Evolutionary conservation across 92 coral and sea anemone genomes (phyloP).

Genomic region (Ricordea florida): DNA sequence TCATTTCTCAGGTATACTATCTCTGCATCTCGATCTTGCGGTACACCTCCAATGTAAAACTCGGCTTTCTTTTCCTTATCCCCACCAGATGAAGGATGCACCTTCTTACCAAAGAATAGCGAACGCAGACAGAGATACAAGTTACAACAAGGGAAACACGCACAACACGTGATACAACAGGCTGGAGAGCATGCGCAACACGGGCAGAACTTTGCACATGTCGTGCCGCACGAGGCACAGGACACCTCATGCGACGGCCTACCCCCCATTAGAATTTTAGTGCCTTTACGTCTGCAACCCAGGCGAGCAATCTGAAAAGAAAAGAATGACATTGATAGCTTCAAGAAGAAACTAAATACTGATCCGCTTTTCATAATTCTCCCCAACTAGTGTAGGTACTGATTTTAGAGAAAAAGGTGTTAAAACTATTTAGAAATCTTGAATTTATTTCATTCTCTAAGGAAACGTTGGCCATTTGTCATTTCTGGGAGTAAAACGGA

Average conservation of each 20-base stretch:
- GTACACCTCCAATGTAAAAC: slow-evolving; percentile 75
- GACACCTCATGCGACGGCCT: not conserved
- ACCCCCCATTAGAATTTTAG: not conserved
- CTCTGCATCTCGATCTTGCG: slow-evolving; percentile 74
- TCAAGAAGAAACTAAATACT: not conserved
- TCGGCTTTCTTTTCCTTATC: slow-evolving; percentile 48
- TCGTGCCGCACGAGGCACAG: slow-evolving; percentile 9
- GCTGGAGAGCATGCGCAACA: slow-evolving; percentile 67
- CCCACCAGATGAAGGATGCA: slow-evolving; percentile 28
- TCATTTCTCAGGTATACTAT: slow-evolving; percentile 62
- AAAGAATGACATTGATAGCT: too few relatives aligned
- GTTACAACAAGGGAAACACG: slow-evolving; percentile 72
- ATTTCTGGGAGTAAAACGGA: too few relatives aligned
- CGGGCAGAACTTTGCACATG: slow-evolving; percentile 35
- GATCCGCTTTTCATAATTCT: too few relatives aligned
- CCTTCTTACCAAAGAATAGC: slow-evolving; percentile 63
- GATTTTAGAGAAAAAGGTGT: too few relatives aligned
- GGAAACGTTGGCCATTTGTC: too few relatives aligned
- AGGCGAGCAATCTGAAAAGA: slow-evolving; percentile 52
- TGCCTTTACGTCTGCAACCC: slow-evolving; percentile 13
- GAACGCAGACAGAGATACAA: slow-evolving; percentile 61
- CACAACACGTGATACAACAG: slow-evolving; percentile 61
- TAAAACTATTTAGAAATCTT: too few relatives aligned
- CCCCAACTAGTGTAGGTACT: too few relatives aligned
- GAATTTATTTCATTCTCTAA: too few relatives aligned